These are phyloP conservation scores for Drosophila bocki DNA, from an alignment of 1,140 invertebrate genomes.

Conservation along the genomic window DNA sequence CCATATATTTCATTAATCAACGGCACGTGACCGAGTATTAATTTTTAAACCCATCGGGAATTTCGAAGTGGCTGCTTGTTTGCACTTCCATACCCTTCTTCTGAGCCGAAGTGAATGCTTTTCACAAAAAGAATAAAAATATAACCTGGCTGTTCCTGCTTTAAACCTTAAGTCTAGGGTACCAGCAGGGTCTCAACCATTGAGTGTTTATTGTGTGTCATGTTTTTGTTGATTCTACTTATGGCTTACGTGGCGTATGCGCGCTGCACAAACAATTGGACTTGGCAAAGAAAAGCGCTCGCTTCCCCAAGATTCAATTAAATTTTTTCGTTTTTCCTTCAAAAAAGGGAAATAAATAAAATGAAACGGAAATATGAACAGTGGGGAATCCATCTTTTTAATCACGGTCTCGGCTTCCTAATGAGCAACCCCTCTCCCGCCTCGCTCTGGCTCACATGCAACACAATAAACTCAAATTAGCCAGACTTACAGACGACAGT, in stretches of 20 bases:
- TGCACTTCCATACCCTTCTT: background rate
- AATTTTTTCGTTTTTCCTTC: slow-evolving; percentile 7
- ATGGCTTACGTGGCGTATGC: slow-evolving; percentile 62
- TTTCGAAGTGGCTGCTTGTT: slow-evolving; percentile 20
- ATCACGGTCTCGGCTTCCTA: slow-evolving; percentile 10
- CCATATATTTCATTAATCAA: slow-evolving; percentile 70
- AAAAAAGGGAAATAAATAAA: background rate
- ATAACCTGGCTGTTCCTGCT: background rate
- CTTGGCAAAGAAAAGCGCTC: slow-evolving; percentile 2
- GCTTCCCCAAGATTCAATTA: slow-evolving; percentile 51
- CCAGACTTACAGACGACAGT: slow-evolving; percentile 49
- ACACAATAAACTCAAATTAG: slow-evolving; percentile 72
- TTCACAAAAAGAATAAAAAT: background rate
- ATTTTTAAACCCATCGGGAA: slow-evolving; percentile 66
- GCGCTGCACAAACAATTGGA: slow-evolving; percentile 40
- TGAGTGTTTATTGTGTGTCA: background rate
- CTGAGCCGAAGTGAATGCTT: background rate
- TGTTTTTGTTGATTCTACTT: slow-evolving; percentile 6
- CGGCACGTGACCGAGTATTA: slow-evolving; percentile 78
- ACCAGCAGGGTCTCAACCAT: background rate
- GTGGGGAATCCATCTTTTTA: slow-evolving; percentile 15
- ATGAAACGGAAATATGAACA: background rate
- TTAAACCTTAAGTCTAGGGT: background rate
- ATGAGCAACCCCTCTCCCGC: slow-evolving; percentile 19
- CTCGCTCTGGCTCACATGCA: slow-evolving; percentile 18